Evolutionary conservation across 2,888 invertebrate genomes (phyloP).

Genomic region (Habrosyne pyritoides): DNA sequence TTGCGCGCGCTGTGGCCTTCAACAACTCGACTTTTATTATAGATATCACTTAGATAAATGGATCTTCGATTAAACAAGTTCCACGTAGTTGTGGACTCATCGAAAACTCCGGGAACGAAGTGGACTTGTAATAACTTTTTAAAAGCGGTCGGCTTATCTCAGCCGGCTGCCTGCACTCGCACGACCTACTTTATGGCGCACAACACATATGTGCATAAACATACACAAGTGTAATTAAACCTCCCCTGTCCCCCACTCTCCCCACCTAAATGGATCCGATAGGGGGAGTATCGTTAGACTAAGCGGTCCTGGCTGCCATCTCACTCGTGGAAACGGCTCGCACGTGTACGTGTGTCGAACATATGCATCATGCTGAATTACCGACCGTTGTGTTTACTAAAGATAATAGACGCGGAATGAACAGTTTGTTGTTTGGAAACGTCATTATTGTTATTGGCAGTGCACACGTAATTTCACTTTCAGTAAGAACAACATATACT

Average conservation of each 20-base stretch:
- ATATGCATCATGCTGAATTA: conserved; percentile 23
- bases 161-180: conserved; percentile 43
- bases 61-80: not conserved
- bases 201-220: conserved; percentile 49
- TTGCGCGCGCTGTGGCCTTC: not conserved
- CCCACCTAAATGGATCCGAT: conserved; percentile 24
- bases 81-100: not conserved
- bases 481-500: conserved; percentile 17
- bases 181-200: conserved; percentile 63
- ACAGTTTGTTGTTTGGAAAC: conserved; percentile 25
- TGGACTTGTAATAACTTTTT: conserved; percentile 48
- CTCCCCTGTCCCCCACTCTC: conserved; percentile 37
- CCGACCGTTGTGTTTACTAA: conserved; percentile 31
- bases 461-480: conserved; percentile 33
- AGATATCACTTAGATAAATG: not conserved
- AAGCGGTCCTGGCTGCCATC: not conserved
- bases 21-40: not conserved
- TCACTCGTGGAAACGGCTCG: conserved; percentile 2
- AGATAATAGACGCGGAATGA: conserved; percentile 25
- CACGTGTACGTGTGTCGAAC: conserved; percentile 21
- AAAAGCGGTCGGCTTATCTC: conserved; percentile 61
- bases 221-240: conserved; percentile 55
- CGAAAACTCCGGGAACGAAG: conserved; percentile 31
- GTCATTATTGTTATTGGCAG: conserved; percentile 27
- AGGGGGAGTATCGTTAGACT: conserved; percentile 17